Base-by-base conservation (phyloP, 2,113 vertebrate genomes). In the Limnothrissa miodon region DNA sequence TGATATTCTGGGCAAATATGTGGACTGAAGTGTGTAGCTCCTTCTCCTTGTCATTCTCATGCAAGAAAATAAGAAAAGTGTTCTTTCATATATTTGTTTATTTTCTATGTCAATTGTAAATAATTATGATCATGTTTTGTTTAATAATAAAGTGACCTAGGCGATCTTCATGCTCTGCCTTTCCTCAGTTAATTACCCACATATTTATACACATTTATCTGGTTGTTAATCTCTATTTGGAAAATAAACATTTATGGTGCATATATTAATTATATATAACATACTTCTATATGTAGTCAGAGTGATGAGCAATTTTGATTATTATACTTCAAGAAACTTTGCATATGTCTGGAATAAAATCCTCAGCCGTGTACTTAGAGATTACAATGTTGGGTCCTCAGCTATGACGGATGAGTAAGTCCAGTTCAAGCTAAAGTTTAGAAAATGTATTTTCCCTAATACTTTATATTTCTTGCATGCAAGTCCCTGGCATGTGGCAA, bases 1-100 rank as follows among this genome's bases (percentile, higher is more conserved):
- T 62, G 98, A 99, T 88, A 99, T 99, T 90, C 96, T 99, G 62
- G 98, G 98, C 44, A 99, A 99, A 90, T 99, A 97, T 0, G 74
- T 96, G n/a, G 96, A 98, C 13, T 99, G 94, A 95, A 91, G 80
- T 87, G 39, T 62, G 46, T 4, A 45, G 51, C 79, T 80, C 62
- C 88, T 29, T 25, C 45, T 78, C 79, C 85, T 89, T 39, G 17
- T 45, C 53, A 86, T 88, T 88, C 91, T 93, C 93, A 94, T 95
- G 93, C 91, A 89, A 83, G 39, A 87, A 87, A 82, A 94, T 86
- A 87, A 87, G 85, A 88, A 91, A 88, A 89, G 92, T 85, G 83
- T 79, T 84, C 82, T 66, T 84, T 83, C 74, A 21, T 89, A 78
- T 91, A 83, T 86, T 44, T 85, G 80, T 84, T 19, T 83, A 83